These are phyloP conservation scores for Gasterosteus aculeatus DNA, from an alignment of 2,113 vertebrate species.

Conservation along the genomic window DNA sequence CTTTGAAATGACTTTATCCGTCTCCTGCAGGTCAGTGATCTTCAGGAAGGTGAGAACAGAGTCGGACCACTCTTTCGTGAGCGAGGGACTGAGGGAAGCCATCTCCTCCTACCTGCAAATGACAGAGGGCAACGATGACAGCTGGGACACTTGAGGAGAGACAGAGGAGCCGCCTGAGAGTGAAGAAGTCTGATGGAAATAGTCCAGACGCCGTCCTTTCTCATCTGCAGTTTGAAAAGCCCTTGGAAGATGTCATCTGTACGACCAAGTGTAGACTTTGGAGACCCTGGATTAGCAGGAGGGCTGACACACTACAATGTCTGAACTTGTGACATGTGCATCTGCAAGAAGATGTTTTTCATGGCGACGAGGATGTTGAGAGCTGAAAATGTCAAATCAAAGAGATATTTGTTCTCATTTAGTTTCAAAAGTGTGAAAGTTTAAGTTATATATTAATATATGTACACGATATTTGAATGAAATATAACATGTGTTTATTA, in stretches of 20 bases:
- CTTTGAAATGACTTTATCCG: background rate
- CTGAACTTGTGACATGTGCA: conserved; percentile 7
- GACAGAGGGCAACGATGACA: conserved; percentile 51
- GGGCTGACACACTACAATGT: conserved; percentile 58
- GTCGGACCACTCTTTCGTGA: conserved; percentile 79
- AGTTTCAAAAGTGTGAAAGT: conserved; percentile 2
- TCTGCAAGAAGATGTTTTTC: background rate
- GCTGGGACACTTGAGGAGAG: conserved; percentile 59
- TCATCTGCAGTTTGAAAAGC: background rate
- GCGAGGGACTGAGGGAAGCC: conserved; percentile 87
- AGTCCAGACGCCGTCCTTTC: background rate
- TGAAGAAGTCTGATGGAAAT: conserved; percentile 7
- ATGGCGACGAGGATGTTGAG: background rate
- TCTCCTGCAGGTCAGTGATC: conserved; percentile 78
- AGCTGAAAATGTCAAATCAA: background rate
- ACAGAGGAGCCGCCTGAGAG: background rate
- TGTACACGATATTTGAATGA: conserved; percentile 3
- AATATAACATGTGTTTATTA: background rate
- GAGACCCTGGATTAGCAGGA: background rate
- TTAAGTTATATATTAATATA: conserved; percentile 20
- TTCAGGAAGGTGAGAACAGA: conserved; percentile 62
- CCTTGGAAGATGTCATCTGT: background rate
- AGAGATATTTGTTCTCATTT: conserved; percentile 15
- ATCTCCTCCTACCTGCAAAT: conserved; percentile 88
- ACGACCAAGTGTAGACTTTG: background rate